These are phyloP conservation scores for Hydropotes inermis DNA, from an alignment of 2,113 vertebrate species.

Conservation along the genomic window DNA sequence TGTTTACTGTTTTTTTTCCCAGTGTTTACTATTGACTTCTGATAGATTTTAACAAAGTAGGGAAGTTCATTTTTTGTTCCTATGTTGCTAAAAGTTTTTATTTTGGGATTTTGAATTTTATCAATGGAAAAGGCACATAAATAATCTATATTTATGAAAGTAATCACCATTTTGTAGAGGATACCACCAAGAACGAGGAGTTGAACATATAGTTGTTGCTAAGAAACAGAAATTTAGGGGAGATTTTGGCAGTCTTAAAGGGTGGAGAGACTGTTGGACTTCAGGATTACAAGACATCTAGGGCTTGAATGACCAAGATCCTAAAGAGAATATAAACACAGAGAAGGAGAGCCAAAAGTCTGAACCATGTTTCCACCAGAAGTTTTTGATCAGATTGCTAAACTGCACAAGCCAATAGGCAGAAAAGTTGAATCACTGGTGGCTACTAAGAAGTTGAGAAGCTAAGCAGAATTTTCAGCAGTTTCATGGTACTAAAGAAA, in stretches of 20 bases:
- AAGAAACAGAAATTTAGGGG: not conserved
- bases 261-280: not conserved
- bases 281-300: not conserved
- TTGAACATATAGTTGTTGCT: not conserved
- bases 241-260: not conserved
- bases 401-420: not conserved
- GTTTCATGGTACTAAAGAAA: not conserved
- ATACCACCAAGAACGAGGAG: not conserved
- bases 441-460: not conserved
- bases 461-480: not conserved
- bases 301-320: not conserved
- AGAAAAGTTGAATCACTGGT: not conserved
- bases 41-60: not conserved
- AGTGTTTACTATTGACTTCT: not conserved
- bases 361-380: not conserved
- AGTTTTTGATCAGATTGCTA: not conserved
- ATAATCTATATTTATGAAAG: not conserved
- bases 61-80: not conserved
- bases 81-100: not conserved
- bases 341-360: not conserved
- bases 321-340: not conserved
- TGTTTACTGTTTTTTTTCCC: not conserved
- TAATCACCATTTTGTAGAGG: not conserved
- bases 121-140: not conserved
- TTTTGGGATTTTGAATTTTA: constrained; percentile 8